Evolutionary conservation across 2,113 vertebrate species (phyloP), one percentile per base, ranked within the genome.

Genomic region (Salminus brasiliensis): DNA sequence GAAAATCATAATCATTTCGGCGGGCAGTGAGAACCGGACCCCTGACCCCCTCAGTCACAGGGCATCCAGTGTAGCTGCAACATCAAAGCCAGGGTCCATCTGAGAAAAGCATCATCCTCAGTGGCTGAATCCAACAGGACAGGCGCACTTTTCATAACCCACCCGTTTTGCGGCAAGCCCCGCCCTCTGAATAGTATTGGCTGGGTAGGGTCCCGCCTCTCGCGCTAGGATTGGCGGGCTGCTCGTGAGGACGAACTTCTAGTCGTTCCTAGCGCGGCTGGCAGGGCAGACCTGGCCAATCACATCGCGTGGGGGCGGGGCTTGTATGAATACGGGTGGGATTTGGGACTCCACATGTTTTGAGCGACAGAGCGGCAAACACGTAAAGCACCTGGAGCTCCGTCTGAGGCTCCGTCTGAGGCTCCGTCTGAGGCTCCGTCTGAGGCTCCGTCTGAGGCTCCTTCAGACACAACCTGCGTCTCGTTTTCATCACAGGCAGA

Each of bases 1-100:
- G 76, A 72, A 81, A 78, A 74, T 80, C 49, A 72, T 84, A 72
- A 85, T 85, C 66, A 27, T 83, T 69, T 82, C 52, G 62, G 16
- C 57, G 34, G 62, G 60, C 65, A 79, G 62, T 59, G 43, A 77
- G 43, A 74, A 84, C 70, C 66, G 76, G 60, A 68, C 80, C 68
- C 65, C 81, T 71, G 43, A 23, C 39, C 55, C 43, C 36, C 63
- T 5, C 52, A 55, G 11, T 23, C 27, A 49, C 25, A 66, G 67
- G 67, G 41, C 39, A 55, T 71, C 18, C 72, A 39, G 41, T 47
- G 49, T 25, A 53, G 36, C 72, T n/a, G 25, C 27, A 6, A 72
- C 74, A 78, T 82, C 74, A 83, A 83, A 83, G 76, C n/a, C 0
- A 5, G 25, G 29, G 18, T 72, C 62, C 81, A 82, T 82, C 81